Conservation (phyloP, 2,113 vertebrate genomes). For the Lepisosteus oculatus region DNA sequence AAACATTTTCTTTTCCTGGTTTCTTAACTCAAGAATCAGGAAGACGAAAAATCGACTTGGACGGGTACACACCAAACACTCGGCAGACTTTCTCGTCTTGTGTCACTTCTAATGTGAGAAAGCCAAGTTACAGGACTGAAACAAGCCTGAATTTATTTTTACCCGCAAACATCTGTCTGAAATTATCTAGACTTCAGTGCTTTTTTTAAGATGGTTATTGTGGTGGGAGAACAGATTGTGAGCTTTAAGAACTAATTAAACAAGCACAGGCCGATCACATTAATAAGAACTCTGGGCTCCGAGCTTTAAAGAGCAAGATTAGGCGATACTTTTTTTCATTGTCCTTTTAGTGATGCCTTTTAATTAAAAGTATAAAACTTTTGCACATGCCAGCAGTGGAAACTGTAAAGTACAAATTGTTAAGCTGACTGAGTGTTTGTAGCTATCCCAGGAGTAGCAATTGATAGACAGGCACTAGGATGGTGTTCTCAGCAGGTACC, state of each 20-base stretch:
- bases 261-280: constrained; percentile 49
- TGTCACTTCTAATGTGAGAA: constrained; percentile 47
- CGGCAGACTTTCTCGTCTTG: constrained; percentile 35
- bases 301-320: not conserved
- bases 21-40: constrained; percentile 5
- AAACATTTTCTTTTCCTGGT: not conserved
- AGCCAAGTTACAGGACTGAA: constrained; percentile 48
- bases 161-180: constrained; percentile 67
- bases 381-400: not conserved
- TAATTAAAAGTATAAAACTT: constrained; percentile 18
- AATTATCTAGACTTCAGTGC: constrained; percentile 63
- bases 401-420: not conserved
- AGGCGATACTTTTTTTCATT: not conserved
- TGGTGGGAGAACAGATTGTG: constrained; percentile 47
- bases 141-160: constrained; percentile 52
- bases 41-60: not conserved
- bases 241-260: constrained; percentile 71
- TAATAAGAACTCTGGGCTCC: constrained; percentile 52
- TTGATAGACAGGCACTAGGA: not conserved
- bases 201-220: constrained; percentile 45
- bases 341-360: not conserved
- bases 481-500: constrained; percentile 2
- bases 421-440: not conserved
- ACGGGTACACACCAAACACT: constrained; percentile 8
- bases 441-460: not conserved